Evolutionary conservation across 2,113 vertebrate species (phyloP).

Genomic region (Ranitomeya variabilis): DNA sequence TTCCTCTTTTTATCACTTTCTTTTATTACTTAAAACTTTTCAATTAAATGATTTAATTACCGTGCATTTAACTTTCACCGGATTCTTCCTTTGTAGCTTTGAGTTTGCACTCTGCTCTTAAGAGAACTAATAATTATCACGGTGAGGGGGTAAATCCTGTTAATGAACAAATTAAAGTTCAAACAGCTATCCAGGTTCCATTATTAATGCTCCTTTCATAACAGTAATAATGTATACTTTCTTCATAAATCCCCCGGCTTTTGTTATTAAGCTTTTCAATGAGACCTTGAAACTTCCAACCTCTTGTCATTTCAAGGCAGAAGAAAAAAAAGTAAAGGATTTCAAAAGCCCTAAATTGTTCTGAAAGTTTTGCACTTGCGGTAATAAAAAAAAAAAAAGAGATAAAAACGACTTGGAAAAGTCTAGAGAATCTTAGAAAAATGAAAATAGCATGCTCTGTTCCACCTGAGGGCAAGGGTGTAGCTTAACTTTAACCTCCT

Average conservation of each 20-base stretch:
- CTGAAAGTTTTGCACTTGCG: background rate
- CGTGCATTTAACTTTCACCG: constrained; percentile 82
- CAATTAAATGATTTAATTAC: constrained; percentile 75
- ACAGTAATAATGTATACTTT: constrained; percentile 80
- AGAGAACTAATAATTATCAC: constrained; percentile 80
- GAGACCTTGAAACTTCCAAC: constrained; percentile 68
- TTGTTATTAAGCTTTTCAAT: constrained; percentile 84
- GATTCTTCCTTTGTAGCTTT: constrained; percentile 73
- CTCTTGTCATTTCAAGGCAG: constrained; percentile 61
- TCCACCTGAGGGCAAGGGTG: too few relatives aligned
- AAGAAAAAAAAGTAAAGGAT: constrained; percentile 15
- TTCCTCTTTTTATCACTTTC: constrained; percentile 58
- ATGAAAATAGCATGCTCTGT: too few relatives aligned
- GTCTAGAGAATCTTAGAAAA: background rate
- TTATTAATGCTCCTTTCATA: constrained; percentile 75
- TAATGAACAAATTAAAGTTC: constrained; percentile 89
- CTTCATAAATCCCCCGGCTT: constrained; percentile 68
- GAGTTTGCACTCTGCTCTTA: constrained; percentile 75
- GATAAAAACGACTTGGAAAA: constrained; percentile 5
- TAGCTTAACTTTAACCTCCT: background rate
- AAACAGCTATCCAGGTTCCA: constrained; percentile 82
- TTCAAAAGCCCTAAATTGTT: constrained; percentile 20
- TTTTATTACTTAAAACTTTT: constrained; percentile 65
- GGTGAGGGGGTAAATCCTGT: constrained; percentile 84
- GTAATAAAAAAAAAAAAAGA: too few relatives aligned